A percentile compares a stretch with the other conserved stretches of the same genome.
These are phyloP conservation scores for Phengaris arion DNA, from an alignment of 2,888 invertebrate species.

Conservation along the genomic window DNA sequence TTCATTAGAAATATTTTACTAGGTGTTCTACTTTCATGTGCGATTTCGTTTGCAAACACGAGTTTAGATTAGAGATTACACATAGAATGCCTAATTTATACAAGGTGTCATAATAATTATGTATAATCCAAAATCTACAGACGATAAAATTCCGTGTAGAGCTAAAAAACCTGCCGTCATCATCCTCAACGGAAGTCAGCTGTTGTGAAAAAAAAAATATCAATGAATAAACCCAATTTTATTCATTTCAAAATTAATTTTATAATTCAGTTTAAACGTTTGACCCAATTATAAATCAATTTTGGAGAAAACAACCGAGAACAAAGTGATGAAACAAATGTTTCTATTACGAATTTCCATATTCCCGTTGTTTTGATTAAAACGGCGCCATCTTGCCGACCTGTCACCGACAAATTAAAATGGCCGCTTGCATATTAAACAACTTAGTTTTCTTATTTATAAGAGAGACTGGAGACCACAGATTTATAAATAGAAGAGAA, in stretches of 20 bases:
- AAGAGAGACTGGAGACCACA: neutral
- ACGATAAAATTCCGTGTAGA: too few species aligned
- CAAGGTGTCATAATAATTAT: too few species aligned
- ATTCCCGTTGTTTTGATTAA: slow-evolving; percentile 9
- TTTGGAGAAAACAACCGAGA: neutral
- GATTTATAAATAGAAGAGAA: neutral
- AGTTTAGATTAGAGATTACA: too few species aligned
- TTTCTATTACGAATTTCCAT: slow-evolving; percentile 15
- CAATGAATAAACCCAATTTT: neutral
- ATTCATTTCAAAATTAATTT: neutral
- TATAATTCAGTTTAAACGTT: neutral
- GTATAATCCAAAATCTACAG: too few species aligned
- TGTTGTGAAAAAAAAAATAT: neutral
- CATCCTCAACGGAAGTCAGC: too few species aligned
- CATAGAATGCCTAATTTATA: too few species aligned
- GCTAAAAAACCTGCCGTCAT: too few species aligned
- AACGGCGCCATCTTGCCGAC: slow-evolving; percentile 14
- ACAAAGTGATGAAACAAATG: slow-evolving; percentile 13
- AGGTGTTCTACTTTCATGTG: too few species aligned
- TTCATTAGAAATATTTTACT: too few species aligned
- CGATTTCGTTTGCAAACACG: too few species aligned
- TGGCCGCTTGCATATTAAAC: neutral
- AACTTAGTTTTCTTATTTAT: neutral
- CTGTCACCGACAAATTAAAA: slow-evolving; percentile 17
- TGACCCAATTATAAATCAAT: slow-evolving; percentile 6